Base-by-base conservation (phyloP, 2,888 invertebrate genomes). In the Escarpia spicata region DNA sequence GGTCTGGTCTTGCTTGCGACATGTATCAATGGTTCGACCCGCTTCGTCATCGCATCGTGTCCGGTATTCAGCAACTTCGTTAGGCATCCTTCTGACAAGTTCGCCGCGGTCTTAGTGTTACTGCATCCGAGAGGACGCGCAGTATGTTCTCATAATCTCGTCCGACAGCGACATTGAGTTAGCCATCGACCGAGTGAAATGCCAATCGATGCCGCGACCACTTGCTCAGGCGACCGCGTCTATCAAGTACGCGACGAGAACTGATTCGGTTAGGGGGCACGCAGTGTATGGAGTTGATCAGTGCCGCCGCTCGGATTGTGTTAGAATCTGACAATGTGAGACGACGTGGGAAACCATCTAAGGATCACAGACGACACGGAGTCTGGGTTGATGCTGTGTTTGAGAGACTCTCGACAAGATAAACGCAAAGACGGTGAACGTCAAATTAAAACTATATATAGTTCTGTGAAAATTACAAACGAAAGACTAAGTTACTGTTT, bases 121-220 rank as follows among this genome's bases (percentile, higher is more conserved):
- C 75, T 26, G 75, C 75, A 75, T 75, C 75, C 19, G 75, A 75
- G 75, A 75, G 4, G 26, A 26, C 75, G 75, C 26, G 75, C 75
- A 75, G 75, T 75, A 75, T 75, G 75, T 75, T 75, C 75, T n/a
- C 2, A 26, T 75, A 75, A 75, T 75, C 75, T 26, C 75, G 75
- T 75, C n/a, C 75, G 75, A 75, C 75, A 75, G 75, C 75, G n/a
- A n/a, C 75, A 75, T 75, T 75, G 75, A 75, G 75, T 75, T 75
- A n/a, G 75, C 75, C 75, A 26, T 75, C 75, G 75, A 75, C 75
- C 19, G 26, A 75, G 26, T 75, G 75, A 75, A 75, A 75, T n/a
- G 75, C 75, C 4, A 75, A 75, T 75, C 75, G 75, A 75, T 75
- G 75, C 75, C 75, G n/a, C 26, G 75, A 26, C 75, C n/a, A 26